These are phyloP conservation scores for Drosophila teissieri DNA, from an alignment of 1,140 invertebrate species.

Conservation along the genomic window DNA sequence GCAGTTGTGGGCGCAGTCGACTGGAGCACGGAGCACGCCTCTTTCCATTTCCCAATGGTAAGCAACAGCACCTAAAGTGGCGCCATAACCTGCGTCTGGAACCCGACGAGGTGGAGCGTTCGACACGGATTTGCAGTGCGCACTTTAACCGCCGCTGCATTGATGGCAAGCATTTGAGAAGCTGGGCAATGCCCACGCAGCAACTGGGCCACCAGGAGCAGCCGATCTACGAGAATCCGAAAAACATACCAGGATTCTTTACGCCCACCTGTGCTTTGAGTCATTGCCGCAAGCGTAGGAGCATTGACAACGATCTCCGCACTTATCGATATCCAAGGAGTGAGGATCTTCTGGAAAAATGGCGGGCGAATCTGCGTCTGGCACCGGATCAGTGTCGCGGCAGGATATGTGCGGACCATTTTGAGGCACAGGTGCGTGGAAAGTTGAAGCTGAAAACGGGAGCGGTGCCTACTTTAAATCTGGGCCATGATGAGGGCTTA, in stretches of 20 bases:
- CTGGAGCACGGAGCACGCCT: slow-evolving; percentile 68
- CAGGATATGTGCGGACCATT: slow-evolving; percentile 75
- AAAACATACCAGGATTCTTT: slow-evolving; percentile 76
- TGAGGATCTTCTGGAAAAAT: slow-evolving; percentile 71
- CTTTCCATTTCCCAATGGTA: slow-evolving; percentile 65
- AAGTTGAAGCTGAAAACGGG: slow-evolving; percentile 73
- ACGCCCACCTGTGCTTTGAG: slow-evolving; percentile 67
- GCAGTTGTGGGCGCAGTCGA: slow-evolving; percentile 60
- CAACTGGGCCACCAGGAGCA: slow-evolving; percentile 67
- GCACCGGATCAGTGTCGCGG: slow-evolving; percentile 63
- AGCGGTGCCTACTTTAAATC: slow-evolving; percentile 73
- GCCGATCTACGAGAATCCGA: slow-evolving; percentile 75
- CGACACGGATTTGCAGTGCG: slow-evolving; percentile 59
- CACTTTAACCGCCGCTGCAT: slow-evolving; percentile 78
- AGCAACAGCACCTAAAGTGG: slow-evolving; percentile 71
- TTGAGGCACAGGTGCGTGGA: slow-evolving; percentile 69
- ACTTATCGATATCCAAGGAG: slow-evolving; percentile 71
- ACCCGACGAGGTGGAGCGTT: slow-evolving; percentile 46
- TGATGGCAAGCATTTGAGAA: slow-evolving; percentile 69
- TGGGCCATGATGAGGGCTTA: slow-evolving; percentile 68
- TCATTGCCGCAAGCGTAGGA: slow-evolving; percentile 67
- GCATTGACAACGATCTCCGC: slow-evolving; percentile 71
- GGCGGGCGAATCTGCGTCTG: slow-evolving; percentile 66
- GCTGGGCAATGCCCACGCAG: slow-evolving; percentile 76
- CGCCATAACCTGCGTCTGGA: slow-evolving; percentile 65